Base-by-base conservation (phyloP, 1,140 invertebrate genomes). In the Gryon sp. region DNA sequence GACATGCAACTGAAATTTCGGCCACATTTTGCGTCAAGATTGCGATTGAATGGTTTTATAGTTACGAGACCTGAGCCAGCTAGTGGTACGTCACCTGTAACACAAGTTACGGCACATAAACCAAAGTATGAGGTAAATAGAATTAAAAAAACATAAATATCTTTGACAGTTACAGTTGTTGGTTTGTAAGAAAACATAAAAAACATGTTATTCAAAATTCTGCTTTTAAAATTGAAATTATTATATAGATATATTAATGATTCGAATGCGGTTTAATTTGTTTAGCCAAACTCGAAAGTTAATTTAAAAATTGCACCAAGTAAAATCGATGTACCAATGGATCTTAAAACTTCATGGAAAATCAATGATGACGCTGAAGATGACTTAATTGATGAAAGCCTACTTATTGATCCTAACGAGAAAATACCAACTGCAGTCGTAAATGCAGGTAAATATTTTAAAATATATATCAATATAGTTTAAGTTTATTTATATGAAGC, bases 91-190 rank as follows among this genome's bases (percentile, higher is more conserved):
- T 0, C 6, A 1, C n/a, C 14, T n/a, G 18, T 20, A 11, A 38
- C 26, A 11, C 36, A 57, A 38, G 59, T 72, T 28, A 24, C 52
- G n/a, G 65, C 65, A 7, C 41, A 14, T 1, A 68, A 76, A 52
- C 68, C 60, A 12, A 62, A 65, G 24, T 78, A 65, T 55, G 65
- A 69, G 15, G 63, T 76, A 11, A 24, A 7, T n/a, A n/a, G n/a
- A n/a, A n/a, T n/a, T n/a, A n/a, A n/a, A n/a, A n/a, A n/a, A n/a
- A n/a, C n/a, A n/a, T n/a, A n/a, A n/a, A n/a, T n/a, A n/a, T n/a
- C n/a, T n/a, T n/a, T n/a, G n/a, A n/a, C n/a, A n/a, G n/a, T n/a
- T n/a, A n/a, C n/a, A n/a, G n/a, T n/a, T n/a, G n/a, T n/a, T n/a
- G n/a, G n/a, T n/a, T n/a, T n/a, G n/a, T n/a, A n/a, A n/a, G n/a